phyloP scores from a whole-genome alignment of 2,888 invertebrate species.

The Sinotaia quadrata region DNA sequence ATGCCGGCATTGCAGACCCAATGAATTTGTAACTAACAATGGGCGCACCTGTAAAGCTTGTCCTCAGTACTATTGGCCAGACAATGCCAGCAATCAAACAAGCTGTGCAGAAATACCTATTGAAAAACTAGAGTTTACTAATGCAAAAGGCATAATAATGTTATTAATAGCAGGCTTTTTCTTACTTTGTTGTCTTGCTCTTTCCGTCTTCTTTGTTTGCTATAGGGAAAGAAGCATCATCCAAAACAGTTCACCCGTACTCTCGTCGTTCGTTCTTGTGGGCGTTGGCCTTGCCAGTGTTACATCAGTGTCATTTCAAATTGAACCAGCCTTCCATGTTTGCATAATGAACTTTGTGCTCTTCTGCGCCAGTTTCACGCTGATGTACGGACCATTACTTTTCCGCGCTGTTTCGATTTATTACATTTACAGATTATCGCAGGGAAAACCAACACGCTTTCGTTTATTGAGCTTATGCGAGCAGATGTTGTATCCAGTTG shows the following conservation, averaged over 20 bases:
- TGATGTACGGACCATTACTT: constrained; percentile 47
- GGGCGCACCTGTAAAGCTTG: constrained; percentile 39
- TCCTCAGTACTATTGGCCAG: constrained; percentile 43
- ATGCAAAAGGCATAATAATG: constrained; percentile 26
- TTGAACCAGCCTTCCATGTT: constrained; percentile 37
- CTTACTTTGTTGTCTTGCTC: not conserved
- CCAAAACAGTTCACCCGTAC: constrained; percentile 59
- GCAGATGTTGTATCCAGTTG: constrained; percentile 7
- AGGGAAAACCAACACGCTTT: constrained; percentile 37
- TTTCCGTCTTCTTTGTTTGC: constrained; percentile 28
- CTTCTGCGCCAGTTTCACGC: constrained; percentile 43
- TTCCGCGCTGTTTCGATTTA: constrained; percentile 46
- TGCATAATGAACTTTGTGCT: constrained; percentile 38
- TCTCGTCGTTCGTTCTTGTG: constrained; percentile 55
- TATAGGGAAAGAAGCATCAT: constrained; percentile 47
- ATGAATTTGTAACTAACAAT: constrained; percentile 36
- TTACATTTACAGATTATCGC: constrained; percentile 44
- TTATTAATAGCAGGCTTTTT: constrained; percentile 20
- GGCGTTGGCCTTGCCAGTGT: constrained; percentile 53
- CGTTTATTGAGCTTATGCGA: not conserved
- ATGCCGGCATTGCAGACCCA: constrained; percentile 40
- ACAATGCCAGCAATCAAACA: constrained; percentile 27
- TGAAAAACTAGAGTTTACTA: constrained; percentile 12
- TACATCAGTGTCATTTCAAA: constrained; percentile 44
- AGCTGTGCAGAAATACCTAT: constrained; percentile 31